Conservation (phyloP, 2,888 invertebrate genomes). For the Nymphalis c-album region DNA sequence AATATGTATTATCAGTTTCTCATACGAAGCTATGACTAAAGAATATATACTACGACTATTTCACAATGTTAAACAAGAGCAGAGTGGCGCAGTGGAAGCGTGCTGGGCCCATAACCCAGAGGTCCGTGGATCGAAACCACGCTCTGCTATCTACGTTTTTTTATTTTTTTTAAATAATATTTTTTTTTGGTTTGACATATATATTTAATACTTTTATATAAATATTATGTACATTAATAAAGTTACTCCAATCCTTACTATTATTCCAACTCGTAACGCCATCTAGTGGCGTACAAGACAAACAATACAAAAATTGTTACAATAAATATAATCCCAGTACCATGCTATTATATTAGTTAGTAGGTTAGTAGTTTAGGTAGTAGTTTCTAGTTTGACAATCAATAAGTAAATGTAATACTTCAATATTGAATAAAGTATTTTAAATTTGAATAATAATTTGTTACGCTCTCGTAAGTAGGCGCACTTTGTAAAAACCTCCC, state of each 20-base stretch:
- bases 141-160: conserved; percentile 84
- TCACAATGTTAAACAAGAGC: conserved; percentile 56
- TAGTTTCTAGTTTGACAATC: too few relatives aligned
- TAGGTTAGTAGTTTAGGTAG: too few relatives aligned
- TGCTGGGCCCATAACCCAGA: conserved; percentile 94
- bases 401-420: too few relatives aligned
- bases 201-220: not conserved
- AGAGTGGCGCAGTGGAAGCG: conserved; percentile 93
- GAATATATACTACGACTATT: conserved; percentile 43
- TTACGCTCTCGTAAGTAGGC: too few relatives aligned
- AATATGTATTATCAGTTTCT: too few relatives aligned
- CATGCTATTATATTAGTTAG: too few relatives aligned
- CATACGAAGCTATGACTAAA: too few relatives aligned
- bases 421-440: too few relatives aligned
- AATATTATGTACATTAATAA: not conserved
- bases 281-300: not conserved
- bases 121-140: conserved; percentile 96
- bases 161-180: conserved; percentile 35
- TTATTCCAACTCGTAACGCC: conserved; percentile 10
- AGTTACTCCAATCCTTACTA: not conserved
- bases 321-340: too few relatives aligned
- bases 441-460: too few relatives aligned
- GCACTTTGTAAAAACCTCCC: too few relatives aligned
- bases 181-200: not conserved
- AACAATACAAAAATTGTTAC: not conserved